Evolutionary conservation across 2,113 vertebrate genomes (phyloP).

Genomic region (Eretmochelys imbricata): DNA sequence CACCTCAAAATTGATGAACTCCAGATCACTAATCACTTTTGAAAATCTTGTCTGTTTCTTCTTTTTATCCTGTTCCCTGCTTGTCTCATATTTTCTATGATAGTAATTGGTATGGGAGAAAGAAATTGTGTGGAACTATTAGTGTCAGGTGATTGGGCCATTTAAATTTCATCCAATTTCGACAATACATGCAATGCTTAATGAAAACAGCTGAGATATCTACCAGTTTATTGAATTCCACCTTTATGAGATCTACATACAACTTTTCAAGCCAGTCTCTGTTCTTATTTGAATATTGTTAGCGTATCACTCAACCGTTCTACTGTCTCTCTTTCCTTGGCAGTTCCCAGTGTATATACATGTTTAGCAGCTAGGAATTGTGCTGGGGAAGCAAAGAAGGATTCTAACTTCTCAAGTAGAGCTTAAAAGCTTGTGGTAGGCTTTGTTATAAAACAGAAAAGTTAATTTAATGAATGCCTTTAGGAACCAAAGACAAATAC

Average conservation of each 20-base stretch:
- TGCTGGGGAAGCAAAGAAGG: background rate
- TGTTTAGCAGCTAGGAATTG: background rate
- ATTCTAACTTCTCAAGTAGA: background rate
- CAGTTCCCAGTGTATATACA: background rate
- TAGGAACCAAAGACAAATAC: background rate
- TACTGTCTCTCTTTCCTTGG: background rate
- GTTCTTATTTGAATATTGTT: background rate
- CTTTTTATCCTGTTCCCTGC: background rate
- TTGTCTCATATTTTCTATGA: background rate
- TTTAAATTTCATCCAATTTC: background rate
- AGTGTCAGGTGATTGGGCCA: background rate
- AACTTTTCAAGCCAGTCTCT: background rate
- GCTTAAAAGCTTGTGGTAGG: background rate
- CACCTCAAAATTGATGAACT: background rate
- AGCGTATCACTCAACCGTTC: background rate
- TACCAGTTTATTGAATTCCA: background rate
- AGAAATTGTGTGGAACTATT: background rate
- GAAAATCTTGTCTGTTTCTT: background rate
- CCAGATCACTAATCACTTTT: background rate
- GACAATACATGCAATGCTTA: background rate
- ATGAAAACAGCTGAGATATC: background rate
- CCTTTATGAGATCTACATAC: background rate
- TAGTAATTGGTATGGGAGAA: background rate
- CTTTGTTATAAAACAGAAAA: background rate
- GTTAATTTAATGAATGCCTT: background rate